Evolutionary conservation across 2,797 vertebrate species (phyloP).

Genomic region (Chaunax sp.): DNA sequence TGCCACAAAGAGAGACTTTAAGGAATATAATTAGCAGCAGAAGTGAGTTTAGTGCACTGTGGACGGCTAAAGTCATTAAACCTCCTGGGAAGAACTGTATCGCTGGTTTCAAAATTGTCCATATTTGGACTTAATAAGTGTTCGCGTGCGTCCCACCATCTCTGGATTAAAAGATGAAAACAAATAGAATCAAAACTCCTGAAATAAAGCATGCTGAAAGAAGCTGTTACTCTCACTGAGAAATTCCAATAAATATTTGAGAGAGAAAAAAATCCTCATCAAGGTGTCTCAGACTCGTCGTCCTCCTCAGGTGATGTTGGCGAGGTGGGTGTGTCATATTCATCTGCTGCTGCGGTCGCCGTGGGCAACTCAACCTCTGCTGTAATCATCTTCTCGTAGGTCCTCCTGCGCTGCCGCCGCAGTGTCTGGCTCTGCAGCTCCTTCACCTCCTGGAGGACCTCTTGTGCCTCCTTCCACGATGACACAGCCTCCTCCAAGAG

Average conservation of each 20-base stretch:
- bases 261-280: slow-evolving; percentile 41
- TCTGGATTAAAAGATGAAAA: slow-evolving; percentile 27
- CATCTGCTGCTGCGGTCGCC: slow-evolving; percentile 27
- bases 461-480: slow-evolving; percentile 93
- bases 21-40: slow-evolving; percentile 20
- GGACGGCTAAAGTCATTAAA: slow-evolving; percentile 40
- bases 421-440: slow-evolving; percentile 92
- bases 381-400: slow-evolving; percentile 64
- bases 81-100: slow-evolving; percentile 45
- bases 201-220: neutral
- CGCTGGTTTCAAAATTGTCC: slow-evolving; percentile 48
- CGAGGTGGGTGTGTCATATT: slow-evolving; percentile 67
- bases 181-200: slow-evolving; percentile 13
- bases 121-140: slow-evolving; percentile 13
- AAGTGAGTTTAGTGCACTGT: slow-evolving; percentile 31
- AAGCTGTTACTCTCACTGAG: slow-evolving; percentile 4
- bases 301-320: slow-evolving; percentile 61
- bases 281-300: slow-evolving; percentile 82
- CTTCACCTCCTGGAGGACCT: slow-evolving; percentile 92
- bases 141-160: slow-evolving; percentile 6
- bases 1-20: slow-evolving; percentile 17
- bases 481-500: slow-evolving; percentile 92
- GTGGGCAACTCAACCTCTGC: slow-evolving; percentile 38
- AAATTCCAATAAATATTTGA: no score
- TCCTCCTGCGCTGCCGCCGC: slow-evolving; percentile 81